Evolutionary conservation across 2,888 invertebrate genomes (phyloP).

Genomic region (Tricholauxania praeusta): DNA sequence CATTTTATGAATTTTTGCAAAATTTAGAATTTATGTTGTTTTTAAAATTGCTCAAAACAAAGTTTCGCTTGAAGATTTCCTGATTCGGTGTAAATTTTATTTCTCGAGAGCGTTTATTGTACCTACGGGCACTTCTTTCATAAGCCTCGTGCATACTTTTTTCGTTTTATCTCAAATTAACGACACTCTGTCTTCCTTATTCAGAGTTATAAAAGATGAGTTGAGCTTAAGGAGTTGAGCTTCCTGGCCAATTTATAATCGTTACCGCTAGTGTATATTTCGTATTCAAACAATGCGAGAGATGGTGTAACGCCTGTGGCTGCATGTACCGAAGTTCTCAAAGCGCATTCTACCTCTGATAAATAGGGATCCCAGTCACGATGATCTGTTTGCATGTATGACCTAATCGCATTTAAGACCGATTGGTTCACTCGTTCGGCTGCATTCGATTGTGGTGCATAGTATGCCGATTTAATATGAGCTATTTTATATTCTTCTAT

Average conservation of each 20-base stretch:
- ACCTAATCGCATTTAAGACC: constrained; percentile 50
- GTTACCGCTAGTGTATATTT: background rate
- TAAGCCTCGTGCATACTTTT: background rate
- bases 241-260: background rate
- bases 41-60: too few species aligned
- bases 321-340: constrained; percentile 25
- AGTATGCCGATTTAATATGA: constrained; percentile 46
- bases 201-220: background rate
- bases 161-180: background rate
- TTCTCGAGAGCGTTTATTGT: too few species aligned
- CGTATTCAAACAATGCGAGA: constrained; percentile 8
- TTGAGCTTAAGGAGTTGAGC: background rate
- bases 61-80: too few species aligned
- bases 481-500: constrained; percentile 37
- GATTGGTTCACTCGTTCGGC: too few species aligned
- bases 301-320: constrained; percentile 33
- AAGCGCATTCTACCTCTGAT: constrained; percentile 31
- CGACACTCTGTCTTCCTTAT: background rate
- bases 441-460: constrained; percentile 51
- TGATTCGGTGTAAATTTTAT: too few species aligned
- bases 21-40: too few species aligned
- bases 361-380: constrained; percentile 37
- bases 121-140: background rate
- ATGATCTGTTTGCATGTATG: constrained; percentile 35
- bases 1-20: too few species aligned